Evolutionary conservation across 2,797 vertebrate species (phyloP).

Genomic region (Myripristis jacobus): DNA sequence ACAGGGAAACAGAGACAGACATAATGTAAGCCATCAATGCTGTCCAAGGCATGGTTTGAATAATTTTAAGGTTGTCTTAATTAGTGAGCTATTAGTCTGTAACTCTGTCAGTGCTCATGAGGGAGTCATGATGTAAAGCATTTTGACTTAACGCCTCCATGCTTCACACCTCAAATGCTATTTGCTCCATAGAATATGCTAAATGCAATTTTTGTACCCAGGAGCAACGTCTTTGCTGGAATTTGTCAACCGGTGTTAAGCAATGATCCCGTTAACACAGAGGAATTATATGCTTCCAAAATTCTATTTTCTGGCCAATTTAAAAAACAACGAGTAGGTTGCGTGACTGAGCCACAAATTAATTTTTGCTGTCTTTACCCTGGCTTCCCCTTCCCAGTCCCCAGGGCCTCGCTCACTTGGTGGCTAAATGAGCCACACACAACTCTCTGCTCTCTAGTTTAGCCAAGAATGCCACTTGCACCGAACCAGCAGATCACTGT

Average conservation of each 20-base stretch:
- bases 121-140: conserved; percentile 40
- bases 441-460: conserved; percentile 33
- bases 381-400: conserved; percentile 65
- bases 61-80: conserved; percentile 68
- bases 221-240: conserved; percentile 63
- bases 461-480: conserved; percentile 45
- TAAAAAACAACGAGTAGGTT: conserved; percentile 54
- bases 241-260: conserved; percentile 66
- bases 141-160: conserved; percentile 65
- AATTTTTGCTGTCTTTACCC: conserved; percentile 68
- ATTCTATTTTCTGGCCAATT: conserved; percentile 78
- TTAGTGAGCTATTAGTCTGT: conserved; percentile 62
- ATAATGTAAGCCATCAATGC: conserved; percentile 31
- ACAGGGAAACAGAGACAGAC: conserved; percentile 20
- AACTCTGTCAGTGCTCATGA: conserved; percentile 41
- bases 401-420: conserved; percentile 59
- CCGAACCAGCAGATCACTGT: conserved; percentile 72
- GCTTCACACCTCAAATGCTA: conserved; percentile 63
- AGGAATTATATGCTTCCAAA: conserved; percentile 68
- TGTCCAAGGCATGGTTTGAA: conserved; percentile 44
- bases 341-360: conserved; percentile 76
- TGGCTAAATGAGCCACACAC: conserved; percentile 62
- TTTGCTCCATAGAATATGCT: conserved; percentile 34
- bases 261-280: conserved; percentile 67
- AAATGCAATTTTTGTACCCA: conserved; percentile 60